phyloP scores from a whole-genome alignment of 2,888 invertebrate species.

The Mesorhabditis sp. region DNA sequence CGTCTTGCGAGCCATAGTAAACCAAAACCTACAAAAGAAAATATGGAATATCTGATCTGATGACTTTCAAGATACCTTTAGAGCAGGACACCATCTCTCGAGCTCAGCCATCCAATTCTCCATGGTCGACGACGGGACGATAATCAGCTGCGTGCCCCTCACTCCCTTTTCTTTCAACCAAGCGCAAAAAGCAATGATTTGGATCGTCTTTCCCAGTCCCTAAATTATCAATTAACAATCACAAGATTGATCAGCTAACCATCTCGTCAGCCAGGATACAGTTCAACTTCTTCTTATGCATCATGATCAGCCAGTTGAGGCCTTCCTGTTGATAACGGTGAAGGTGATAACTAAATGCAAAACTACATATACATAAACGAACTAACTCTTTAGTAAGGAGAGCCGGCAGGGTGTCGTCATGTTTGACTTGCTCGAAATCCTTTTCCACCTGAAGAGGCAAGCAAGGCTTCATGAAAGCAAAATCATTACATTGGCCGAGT shows the following conservation, averaged over 20 bases:
- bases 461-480: conserved; percentile 21
- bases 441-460: conserved; percentile 17
- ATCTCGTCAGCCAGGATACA: conserved; percentile 96
- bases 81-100: conserved; percentile 40
- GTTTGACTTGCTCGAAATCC: neutral
- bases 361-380: too few species aligned
- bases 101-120: conserved; percentile 65
- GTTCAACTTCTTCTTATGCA: conserved; percentile 66
- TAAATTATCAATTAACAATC: conserved; percentile 15
- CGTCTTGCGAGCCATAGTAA: conserved; percentile 52
- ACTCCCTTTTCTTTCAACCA: conserved; percentile 76
- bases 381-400: conserved; percentile 8
- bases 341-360: conserved; percentile 25
- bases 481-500: conserved; percentile 9
- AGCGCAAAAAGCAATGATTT: conserved; percentile 85
- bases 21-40: conserved; percentile 32
- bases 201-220: conserved; percentile 86
- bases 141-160: conserved; percentile 78
- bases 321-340: conserved; percentile 47
- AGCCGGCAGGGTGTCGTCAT: neutral
- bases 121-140: conserved; percentile 90
- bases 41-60: neutral
- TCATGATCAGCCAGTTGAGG: conserved; percentile 50
- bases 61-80: conserved; percentile 24
- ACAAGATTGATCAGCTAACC: conserved; percentile 60